These are phyloP conservation scores for Himalopsyche kuldschensis DNA, from an alignment of 2,888 invertebrate genomes.

Conservation along the genomic window DNA sequence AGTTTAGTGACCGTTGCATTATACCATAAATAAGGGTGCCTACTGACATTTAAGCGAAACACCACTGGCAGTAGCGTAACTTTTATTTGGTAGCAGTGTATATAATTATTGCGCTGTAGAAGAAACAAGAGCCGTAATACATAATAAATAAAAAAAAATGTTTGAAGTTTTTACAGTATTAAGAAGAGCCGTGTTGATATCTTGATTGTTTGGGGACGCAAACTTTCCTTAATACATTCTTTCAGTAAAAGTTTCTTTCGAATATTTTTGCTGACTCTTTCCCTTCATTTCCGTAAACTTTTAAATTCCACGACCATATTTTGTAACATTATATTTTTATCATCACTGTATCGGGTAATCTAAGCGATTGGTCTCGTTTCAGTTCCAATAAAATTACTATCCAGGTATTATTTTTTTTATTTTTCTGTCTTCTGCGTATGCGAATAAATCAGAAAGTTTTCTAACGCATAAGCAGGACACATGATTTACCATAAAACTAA, in stretches of 20 bases:
- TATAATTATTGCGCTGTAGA: background rate
- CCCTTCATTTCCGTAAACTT: background rate
- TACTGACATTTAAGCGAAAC: background rate
- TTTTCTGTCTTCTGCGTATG: no score
- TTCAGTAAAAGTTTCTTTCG: background rate
- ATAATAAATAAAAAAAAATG: background rate
- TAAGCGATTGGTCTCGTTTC: no score
- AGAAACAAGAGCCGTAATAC: background rate
- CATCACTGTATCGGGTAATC: no score
- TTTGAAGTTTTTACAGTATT: background rate
- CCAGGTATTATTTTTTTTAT: no score
- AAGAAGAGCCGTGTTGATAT: background rate
- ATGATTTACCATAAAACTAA: no score
- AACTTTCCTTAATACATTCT: background rate
- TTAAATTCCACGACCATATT: background rate
- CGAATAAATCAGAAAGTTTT: no score
- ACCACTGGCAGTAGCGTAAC: background rate
- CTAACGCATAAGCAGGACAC: no score
- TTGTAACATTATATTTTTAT: background rate
- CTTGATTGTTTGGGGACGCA: background rate
- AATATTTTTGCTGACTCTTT: background rate
- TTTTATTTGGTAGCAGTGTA: background rate
- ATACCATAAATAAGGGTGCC: no score
- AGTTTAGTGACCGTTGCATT: no score
- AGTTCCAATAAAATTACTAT: no score